phyloP scores from a whole-genome alignment of 2,113 vertebrate genomes.

The Esox niger region DNA sequence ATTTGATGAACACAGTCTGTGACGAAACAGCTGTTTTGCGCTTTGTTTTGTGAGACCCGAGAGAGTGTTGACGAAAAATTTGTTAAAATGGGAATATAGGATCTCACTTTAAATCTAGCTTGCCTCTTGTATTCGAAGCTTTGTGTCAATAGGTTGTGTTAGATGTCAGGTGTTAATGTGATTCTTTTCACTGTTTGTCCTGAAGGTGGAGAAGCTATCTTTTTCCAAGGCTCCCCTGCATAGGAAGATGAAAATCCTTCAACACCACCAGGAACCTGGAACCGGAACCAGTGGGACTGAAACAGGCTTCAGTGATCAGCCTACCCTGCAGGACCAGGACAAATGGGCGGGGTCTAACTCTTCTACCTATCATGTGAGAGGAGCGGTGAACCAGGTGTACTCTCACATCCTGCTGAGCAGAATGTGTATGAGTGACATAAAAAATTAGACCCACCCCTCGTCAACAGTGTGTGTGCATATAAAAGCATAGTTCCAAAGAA shows the following conservation, averaged over 20 bases:
- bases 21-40: neutral
- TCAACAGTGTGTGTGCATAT: slow-evolving; percentile 4
- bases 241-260: slow-evolving; percentile 69
- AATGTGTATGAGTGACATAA: slow-evolving; percentile 72
- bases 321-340: slow-evolving; percentile 31
- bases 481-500: neutral
- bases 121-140: no score
- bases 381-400: slow-evolving; percentile 90
- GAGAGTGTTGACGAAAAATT: no score
- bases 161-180: neutral
- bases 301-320: slow-evolving; percentile 30
- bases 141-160: no score
- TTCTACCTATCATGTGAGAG: slow-evolving; percentile 84
- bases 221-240: slow-evolving; percentile 61
- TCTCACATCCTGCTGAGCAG: slow-evolving; percentile 95
- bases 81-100: no score
- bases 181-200: slow-evolving; percentile 30
- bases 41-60: no score
- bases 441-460: slow-evolving; percentile 33
- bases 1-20: neutral
- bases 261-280: slow-evolving; percentile 61
- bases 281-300: slow-evolving; percentile 58
- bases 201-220: slow-evolving; percentile 84
- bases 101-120: no score
- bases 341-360: slow-evolving; percentile 63